Base-by-base conservation (phyloP, 2,888 invertebrate genomes). In the Teleogryllus oceanicus region DNA sequence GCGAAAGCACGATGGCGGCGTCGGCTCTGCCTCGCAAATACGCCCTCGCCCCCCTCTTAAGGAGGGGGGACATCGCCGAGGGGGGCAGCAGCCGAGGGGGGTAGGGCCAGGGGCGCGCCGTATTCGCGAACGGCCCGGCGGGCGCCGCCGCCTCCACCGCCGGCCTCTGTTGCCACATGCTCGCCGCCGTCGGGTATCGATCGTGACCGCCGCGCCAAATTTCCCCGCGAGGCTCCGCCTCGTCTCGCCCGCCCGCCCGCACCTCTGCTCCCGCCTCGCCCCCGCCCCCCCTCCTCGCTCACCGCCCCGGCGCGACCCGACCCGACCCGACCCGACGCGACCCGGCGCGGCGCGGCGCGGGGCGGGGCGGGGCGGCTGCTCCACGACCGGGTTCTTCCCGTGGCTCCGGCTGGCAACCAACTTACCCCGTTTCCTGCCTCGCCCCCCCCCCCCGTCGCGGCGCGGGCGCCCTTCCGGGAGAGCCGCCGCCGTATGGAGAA, bases 161-260 rank as follows among this genome's bases (percentile, higher is more conserved):
- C 62, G 62, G 16, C 62, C 62, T 62, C 62, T 62, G 62, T 62
- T 62, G 62, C 62, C 62, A 62, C 62, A 62, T 62, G 62, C 62
- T 62, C 62, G 62, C 62, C 62, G 62, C n/a, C 62, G 62, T 62
- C 62, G 62, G 62, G 62, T 62, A 62, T 62, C 62, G 62, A 62
- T 62, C 62, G 62, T n/a, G 62, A 62, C 62, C 13, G 16, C 62
- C 62, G 62, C 62, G 62, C 62, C 62, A 62, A 62, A 62, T 62
- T 62, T 62, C 62, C 62, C 62, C 62, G 62, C 62, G 62, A 62
- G 62, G 16, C 16, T 3, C 16, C 62, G 62, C 62, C 62, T 5
- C n/a, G 13, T 18, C 62, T n/a, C 62, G 62, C n/a, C 13, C 62
- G 16, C 16, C 62, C 62, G 13, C n/a, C 62, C 62, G 13, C 62